Evolutionary conservation across 2,888 invertebrate genomes (phyloP).

Genomic region (Amphiduros pacificus): DNA sequence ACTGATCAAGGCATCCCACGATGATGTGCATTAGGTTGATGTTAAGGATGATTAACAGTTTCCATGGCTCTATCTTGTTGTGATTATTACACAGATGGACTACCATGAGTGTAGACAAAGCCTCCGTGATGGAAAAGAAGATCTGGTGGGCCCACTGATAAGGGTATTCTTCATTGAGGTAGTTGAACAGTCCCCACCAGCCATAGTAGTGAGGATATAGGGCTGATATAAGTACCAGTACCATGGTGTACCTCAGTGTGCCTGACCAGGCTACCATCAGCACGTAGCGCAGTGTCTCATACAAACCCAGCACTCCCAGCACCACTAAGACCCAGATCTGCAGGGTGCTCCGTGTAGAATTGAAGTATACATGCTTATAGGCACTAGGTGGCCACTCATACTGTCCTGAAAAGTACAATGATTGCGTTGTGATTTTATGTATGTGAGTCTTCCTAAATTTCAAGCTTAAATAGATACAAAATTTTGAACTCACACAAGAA

Average conservation of each 20-base stretch:
- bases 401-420: conserved; percentile 36
- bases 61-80: conserved; percentile 47
- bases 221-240: conserved; percentile 46
- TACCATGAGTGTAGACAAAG: conserved; percentile 47
- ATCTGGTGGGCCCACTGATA: conserved; percentile 49
- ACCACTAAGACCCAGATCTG: conserved; percentile 46
- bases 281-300: conserved; percentile 53
- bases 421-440: too few relatives aligned
- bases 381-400: conserved; percentile 54
- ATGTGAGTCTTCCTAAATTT: too few relatives aligned
- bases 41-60: conserved; percentile 47
- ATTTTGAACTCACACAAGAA: too few relatives aligned
- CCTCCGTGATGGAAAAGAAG: conserved; percentile 54
- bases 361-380: conserved; percentile 58
- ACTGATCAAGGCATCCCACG: conserved; percentile 53
- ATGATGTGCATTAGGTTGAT: conserved; percentile 54
- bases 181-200: conserved; percentile 58
- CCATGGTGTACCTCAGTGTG: conserved; percentile 40
- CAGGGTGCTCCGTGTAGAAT: conserved; percentile 47
- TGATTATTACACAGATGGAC: conserved; percentile 46
- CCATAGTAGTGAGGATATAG: conserved; percentile 57
- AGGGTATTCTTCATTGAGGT: conserved; percentile 56
- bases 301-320: conserved; percentile 41
- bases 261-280: conserved; percentile 36
- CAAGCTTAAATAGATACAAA: too few relatives aligned